Conservation (phyloP, 1,140 invertebrate species). For the Mizuhopecten yessoensis region DNA sequence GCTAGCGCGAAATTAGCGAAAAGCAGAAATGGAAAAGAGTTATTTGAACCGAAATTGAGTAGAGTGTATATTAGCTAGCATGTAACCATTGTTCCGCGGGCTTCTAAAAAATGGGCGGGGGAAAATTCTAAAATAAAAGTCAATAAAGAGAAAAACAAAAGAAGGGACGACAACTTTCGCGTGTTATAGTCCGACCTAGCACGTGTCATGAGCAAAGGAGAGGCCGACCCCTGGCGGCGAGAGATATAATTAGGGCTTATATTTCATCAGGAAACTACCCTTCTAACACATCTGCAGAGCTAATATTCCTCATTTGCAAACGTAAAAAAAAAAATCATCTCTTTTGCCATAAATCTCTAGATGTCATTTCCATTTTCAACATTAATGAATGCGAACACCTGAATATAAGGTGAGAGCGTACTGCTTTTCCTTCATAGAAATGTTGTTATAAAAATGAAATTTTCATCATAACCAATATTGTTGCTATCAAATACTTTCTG, state of each 20-base stretch:
- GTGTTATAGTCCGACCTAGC: conserved; percentile 49
- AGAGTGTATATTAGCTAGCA: conserved; percentile 59
- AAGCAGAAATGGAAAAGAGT: conserved; percentile 53
- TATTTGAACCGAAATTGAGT: conserved; percentile 57
- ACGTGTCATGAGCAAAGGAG: conserved; percentile 48
- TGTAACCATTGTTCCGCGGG: conserved; percentile 58
- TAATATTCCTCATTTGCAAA: conserved; percentile 39
- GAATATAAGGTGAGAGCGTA: neutral
- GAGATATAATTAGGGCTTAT: conserved; percentile 46
- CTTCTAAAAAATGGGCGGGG: conserved; percentile 55
- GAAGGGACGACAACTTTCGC: conserved; percentile 49
- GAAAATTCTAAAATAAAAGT: conserved; percentile 50
- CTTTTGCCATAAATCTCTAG: neutral
- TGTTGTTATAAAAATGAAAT: no score
- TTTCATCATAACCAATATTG: neutral
- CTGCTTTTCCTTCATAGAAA: neutral
- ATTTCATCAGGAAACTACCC: conserved; percentile 51
- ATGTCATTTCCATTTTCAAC: neutral
- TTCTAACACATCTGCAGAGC: conserved; percentile 58
- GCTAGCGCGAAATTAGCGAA: conserved; percentile 55
- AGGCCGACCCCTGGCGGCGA: conserved; percentile 52
- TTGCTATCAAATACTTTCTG: neutral
- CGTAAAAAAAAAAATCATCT: neutral
- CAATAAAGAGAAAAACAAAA: conserved; percentile 60
- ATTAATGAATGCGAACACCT: neutral